phyloP scores from a whole-genome alignment of 2,113 vertebrate genomes.

The Antigone vipio region DNA sequence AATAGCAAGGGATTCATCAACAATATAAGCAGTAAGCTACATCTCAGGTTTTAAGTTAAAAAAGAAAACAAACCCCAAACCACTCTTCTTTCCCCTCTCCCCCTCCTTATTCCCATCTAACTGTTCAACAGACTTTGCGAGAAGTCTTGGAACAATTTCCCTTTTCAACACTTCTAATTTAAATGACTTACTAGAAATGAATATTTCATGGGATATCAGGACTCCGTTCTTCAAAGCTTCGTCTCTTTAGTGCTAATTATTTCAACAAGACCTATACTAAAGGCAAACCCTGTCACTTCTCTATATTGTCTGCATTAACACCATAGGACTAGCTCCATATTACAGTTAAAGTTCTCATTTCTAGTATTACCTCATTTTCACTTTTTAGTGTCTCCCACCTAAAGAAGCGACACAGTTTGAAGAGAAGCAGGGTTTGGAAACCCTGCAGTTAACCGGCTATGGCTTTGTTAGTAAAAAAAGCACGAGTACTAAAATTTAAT shows the following conservation, averaged over 20 bases:
- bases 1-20: neutral
- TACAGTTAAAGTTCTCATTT: neutral
- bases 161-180: conserved; percentile 17
- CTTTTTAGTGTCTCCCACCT: neutral
- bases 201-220: neutral
- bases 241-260: conserved; percentile 14
- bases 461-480: neutral
- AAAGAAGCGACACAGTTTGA: neutral
- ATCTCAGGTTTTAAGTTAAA: neutral
- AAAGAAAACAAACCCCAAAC: neutral
- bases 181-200: conserved; percentile 12
- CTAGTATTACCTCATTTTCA: neutral
- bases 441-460: neutral
- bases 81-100: neutral
- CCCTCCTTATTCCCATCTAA: neutral
- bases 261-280: neutral
- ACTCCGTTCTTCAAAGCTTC: neutral
- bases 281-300: neutral
- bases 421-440: neutral
- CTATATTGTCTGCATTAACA: neutral
- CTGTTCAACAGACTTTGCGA: neutral
- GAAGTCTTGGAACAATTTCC: conserved; percentile 6
- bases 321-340: neutral
- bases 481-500: neutral
- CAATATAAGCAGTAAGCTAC: neutral